Evolutionary conservation across 2,888 invertebrate genomes (phyloP).

Genomic region (Hypsopygia costalis): DNA sequence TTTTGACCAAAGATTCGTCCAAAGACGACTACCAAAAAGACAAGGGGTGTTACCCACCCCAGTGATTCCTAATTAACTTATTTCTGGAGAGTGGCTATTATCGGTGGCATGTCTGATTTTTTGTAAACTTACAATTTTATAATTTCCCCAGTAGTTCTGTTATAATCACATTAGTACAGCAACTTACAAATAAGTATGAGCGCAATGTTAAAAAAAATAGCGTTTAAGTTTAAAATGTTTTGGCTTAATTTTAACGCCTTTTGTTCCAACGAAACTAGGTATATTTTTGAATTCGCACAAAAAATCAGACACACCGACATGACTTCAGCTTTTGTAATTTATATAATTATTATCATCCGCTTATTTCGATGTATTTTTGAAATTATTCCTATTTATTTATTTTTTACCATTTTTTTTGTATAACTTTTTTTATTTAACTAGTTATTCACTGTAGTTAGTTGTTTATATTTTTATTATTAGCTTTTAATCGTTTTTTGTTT

Average conservation of each 20-base stretch:
- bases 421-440: conserved; percentile 48
- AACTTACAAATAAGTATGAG: no score
- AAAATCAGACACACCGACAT: neutral
- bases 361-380: conserved; percentile 69
- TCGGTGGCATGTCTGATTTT: conserved; percentile 1
- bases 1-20: conserved; percentile 63
- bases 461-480: conserved; percentile 39
- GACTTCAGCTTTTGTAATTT: conserved; percentile 13
- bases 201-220: no score
- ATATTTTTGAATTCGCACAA: no score
- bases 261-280: no score
- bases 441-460: conserved; percentile 34
- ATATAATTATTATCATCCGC: conserved; percentile 39
- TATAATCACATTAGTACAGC: no score
- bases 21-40: conserved; percentile 68
- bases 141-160: neutral
- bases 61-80: conserved; percentile 58
- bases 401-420: conserved; percentile 65
- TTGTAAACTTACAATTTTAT: neutral
- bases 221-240: no score
- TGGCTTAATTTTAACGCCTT: no score
- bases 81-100: conserved; percentile 20
- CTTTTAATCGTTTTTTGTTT: conserved; percentile 39
- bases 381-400: conserved; percentile 67
- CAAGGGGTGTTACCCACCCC: conserved; percentile 30